phyloP scores from a whole-genome alignment of 2,888 invertebrate genomes.

The Napeogenes inachia region DNA sequence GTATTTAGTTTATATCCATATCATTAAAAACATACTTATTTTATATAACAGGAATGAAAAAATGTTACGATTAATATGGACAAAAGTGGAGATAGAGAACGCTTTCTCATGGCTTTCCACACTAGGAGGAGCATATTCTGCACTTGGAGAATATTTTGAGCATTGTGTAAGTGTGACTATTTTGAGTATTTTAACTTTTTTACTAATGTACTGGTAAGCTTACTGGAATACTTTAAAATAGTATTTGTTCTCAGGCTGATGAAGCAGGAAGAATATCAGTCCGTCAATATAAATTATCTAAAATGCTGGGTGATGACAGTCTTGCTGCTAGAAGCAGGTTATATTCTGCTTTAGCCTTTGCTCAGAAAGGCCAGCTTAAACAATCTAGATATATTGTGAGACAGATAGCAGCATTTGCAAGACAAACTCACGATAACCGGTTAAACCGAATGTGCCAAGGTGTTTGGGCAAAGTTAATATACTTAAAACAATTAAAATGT shows the following conservation, averaged over 20 bases:
- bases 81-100: constrained; percentile 86
- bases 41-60: constrained; percentile 59
- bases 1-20: not conserved
- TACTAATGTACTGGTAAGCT: not conserved
- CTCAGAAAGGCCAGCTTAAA: constrained; percentile 86
- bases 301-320: constrained; percentile 88
- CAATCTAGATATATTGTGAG: constrained; percentile 80
- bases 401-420: constrained; percentile 54
- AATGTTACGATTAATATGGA: constrained; percentile 67
- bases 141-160: constrained; percentile 91
- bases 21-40: not conserved
- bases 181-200: not conserved
- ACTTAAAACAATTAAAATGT: constrained; percentile 53
- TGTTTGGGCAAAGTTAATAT: constrained; percentile 89
- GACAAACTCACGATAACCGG: constrained; percentile 76
- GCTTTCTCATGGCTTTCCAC: constrained; percentile 97
- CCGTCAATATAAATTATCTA: constrained; percentile 88
- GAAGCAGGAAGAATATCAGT: constrained; percentile 92
- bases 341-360: constrained; percentile 90
- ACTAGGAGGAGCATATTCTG: constrained; percentile 96
- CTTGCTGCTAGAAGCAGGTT: constrained; percentile 89
- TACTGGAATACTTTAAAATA: not conserved
- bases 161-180: constrained; percentile 81
- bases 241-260: constrained; percentile 80
- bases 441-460: constrained; percentile 90